Evolutionary conservation across 2,888 invertebrate genomes (phyloP), one percentile per base, ranked within the genome.

Genomic region (Yponomeuta malinellus): DNA sequence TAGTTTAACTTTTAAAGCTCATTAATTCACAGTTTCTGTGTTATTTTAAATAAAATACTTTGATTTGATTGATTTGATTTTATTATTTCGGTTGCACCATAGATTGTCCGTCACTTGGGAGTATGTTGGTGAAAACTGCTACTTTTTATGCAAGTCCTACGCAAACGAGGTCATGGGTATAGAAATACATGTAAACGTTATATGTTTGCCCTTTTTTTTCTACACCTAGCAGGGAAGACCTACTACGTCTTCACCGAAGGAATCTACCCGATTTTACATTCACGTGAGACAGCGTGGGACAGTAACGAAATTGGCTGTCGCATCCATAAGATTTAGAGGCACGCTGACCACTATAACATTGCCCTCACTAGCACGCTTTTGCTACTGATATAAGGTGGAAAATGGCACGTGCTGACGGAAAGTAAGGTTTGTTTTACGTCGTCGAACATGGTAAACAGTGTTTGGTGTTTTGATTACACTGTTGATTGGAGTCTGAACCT

Each of bases 221-320:
- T 43, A 6, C 43, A 43, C 8, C 43, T 43, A 8, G 43, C 5
- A 43, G 2, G 8, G 43, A 43, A 43, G 43, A 43, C 43, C 43
- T 43, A 37, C 37, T 37, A 15, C 52, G 5, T 59, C 52, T 59
- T 5, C 15, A 15, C 4, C 15, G 15, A 12, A 12, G 52, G 52
- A 59, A 59, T 59, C 52, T 12, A 59, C 12, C 52, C 8, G 52
- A 59, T 59, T 59, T 59, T 59, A 59, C 52, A 59, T 59, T 59
- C 52, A 59, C 52, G 52, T 15, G 52, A 15, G 52, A 59, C 15
- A 12, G 52, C 52, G 52, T 8, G 52, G 52, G 52, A 59, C 52
- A 59, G 52, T 59, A 59, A 59, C 52, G 52, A 59, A 59, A 59
- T 59, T 59, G 52, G 52, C 52, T 59, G 12, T 59, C 52, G 52